A percentile compares a stretch with the other conserved stretches of the same genome.
phyloP scores from a whole-genome alignment of 35 echinoderm and acorn worm genomes.

The Ophioderma brevispina region DNA sequence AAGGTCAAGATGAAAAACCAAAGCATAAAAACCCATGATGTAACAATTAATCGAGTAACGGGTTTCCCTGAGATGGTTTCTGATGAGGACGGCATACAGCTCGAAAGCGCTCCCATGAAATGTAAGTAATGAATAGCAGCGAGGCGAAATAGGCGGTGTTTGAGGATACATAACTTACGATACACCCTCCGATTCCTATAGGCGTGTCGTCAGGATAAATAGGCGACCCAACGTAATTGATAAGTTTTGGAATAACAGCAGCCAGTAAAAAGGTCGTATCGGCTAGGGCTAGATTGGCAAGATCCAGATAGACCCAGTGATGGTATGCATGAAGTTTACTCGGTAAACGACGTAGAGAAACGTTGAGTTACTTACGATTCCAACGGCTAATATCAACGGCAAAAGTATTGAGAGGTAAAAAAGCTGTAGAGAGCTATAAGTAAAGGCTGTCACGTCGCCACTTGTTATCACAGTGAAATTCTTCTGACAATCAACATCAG shows the following conservation, averaged over 20 bases:
- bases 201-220: conserved; percentile 32
- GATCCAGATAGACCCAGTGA: conserved; percentile 56
- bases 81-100: conserved; percentile 45
- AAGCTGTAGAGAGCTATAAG: neutral
- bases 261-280: conserved; percentile 56
- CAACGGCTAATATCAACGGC: conserved; percentile 38
- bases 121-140: conserved; percentile 43
- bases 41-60: neutral
- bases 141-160: conserved; percentile 48
- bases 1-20: neutral
- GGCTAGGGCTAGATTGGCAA: conserved; percentile 60
- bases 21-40: neutral
- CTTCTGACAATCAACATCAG: too few species aligned
- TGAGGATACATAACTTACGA: conserved; percentile 33
- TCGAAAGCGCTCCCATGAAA: conserved; percentile 53
- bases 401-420: conserved; percentile 5
- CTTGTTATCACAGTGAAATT: too few species aligned
- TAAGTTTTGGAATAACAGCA: conserved; percentile 43
- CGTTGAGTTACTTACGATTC: conserved; percentile 45
- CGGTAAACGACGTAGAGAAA: conserved; percentile 64
- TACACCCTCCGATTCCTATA: conserved; percentile 50
- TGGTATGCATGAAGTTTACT: conserved; percentile 49
- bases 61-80: neutral
- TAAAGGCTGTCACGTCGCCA: too few species aligned
- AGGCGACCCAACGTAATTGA: conserved; percentile 41